Evolutionary conservation across 2,113 vertebrate species (phyloP), one percentile per base, ranked within the genome.

Genomic region (Chamaetylas fuelleborni): DNA sequence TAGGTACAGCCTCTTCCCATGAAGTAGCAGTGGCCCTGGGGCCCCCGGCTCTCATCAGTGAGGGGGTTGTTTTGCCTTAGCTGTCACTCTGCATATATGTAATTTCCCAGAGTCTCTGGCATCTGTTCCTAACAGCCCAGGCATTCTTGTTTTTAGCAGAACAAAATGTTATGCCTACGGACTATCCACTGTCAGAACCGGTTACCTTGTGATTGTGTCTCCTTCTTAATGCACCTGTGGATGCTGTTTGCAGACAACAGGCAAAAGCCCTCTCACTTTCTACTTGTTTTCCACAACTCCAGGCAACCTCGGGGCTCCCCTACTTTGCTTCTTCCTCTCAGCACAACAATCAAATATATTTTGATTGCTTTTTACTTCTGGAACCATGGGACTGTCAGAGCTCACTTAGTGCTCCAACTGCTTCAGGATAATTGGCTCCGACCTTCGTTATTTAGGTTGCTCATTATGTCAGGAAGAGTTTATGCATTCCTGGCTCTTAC

Each of bases 111-210:
- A 91, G 89, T 65, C 84, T 84, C 73, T 89, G 91, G 86, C 95
- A 94, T 95, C 93, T 95, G 89, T 76, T 95, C 69, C 89, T 84
- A 95, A 89, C 78, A 81, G 86, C 72, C 66, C 57, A 84, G 61
- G 83, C 81, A 81, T 45, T 67, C 65, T 81, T 81, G 40, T 79
- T 93, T 89, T 65, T 53, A 81, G 40, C 53, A 89, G 89, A 94
- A 89, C 45, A 95, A 95, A 91, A 72, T 38, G 65, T 79, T 93
- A 67, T 71, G 73, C 92, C 83, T 92, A 53, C 2, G 3, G 91
- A 95, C 84, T 79, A 91, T 77, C 95, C 94, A 45, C 77, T 93
- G 92, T 96, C 92, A 96, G 87, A 93, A 67, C 3, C 1, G 3
- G 56, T 95, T 95, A 93, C 83, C 56, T 92, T 91, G 77, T 61